A percentile compares a stretch with the other conserved stretches of the same genome.
Evolutionary conservation across 2,888 invertebrate species (phyloP).

Genomic region (Tachina fera): DNA sequence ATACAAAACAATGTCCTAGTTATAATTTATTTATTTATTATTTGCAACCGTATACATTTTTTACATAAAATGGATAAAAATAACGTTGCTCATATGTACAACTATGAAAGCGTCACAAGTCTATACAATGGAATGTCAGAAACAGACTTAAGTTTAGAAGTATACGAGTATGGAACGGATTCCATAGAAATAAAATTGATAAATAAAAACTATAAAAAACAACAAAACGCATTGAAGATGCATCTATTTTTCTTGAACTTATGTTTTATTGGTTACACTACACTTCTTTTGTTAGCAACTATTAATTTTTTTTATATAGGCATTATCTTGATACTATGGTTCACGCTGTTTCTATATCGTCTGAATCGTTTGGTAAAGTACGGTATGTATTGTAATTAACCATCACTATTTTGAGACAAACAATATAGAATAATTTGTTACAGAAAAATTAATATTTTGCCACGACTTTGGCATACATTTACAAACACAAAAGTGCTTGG

Average conservation of each 20-base stretch:
- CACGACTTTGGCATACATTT: constrained; percentile 82
- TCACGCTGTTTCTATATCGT: constrained; percentile 30
- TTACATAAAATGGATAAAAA: constrained; percentile 19
- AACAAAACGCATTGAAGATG: constrained; percentile 71
- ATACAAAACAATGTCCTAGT: no score
- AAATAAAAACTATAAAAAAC: constrained; percentile 73
- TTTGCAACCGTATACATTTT: background rate
- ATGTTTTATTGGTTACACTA: constrained; percentile 4
- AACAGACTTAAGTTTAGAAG: constrained; percentile 74
- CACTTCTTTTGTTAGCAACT: constrained; percentile 10
- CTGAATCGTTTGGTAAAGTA: constrained; percentile 48
- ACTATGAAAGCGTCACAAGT: constrained; percentile 39
- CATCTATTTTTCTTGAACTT: constrained; percentile 51
- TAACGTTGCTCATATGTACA: constrained; percentile 5
- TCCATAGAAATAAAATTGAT: constrained; percentile 76
- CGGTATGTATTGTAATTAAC: constrained; percentile 40
- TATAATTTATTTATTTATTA: no score
- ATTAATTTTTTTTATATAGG: constrained; percentile 17
- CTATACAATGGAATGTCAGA: constrained; percentile 68
- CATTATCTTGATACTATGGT: constrained; percentile 52
- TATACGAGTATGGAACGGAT: constrained; percentile 75
- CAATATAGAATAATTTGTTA: background rate
- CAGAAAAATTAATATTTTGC: constrained; percentile 79
- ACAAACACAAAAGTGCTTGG: constrained; percentile 78
- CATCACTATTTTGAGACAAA: background rate